Base-by-base conservation (phyloP, 2,888 invertebrate species). In the Epiperipatus broadwayi region DNA sequence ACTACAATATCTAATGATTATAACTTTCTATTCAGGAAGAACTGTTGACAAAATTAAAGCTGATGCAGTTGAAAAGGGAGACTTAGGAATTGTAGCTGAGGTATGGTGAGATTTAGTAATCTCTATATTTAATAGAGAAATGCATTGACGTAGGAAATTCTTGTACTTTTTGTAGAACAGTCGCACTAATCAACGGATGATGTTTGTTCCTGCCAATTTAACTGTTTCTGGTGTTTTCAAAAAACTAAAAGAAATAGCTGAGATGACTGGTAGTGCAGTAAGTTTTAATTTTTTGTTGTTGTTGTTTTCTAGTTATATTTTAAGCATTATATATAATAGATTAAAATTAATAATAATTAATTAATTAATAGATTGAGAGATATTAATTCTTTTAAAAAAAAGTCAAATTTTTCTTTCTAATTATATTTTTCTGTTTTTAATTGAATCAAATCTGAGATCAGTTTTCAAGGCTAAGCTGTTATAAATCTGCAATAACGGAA, bases 21-120 rank as follows among this genome's bases (percentile, higher is more conserved):
- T 8, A 36, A 30, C 29, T 28, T 33, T 28, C 40, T 41, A 5
- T 27, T 58, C 59, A 60, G 28, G n/a, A n/a, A 71, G 87, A 43
- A 72, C 77, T 29, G 56, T 84, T 46, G 74, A 76, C 21, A 80
- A 85, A 35, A 75, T 93, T 39, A 80, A 78, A 58, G 61, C 70
- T 0, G 76, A 79, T 48, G 66, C 69, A 2, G 69, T 70, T 43
- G 62, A 63, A 40, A 69, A 70, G 36, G 93, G 95, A 0, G 97
- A 95, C 64, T 65, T 97, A 40, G 95, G 93, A 4, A 63, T 75
- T 15, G 81, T 85, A 5, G 93, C 91, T 0, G 81, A 89, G 64
- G 73, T 71, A 50, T n/a, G n/a, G n/a, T n/a, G n/a, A n/a, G n/a
- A n/a, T n/a, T n/a, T n/a, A n/a, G 35, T 44, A 15, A 20, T 37